A percentile compares a stretch with the other conserved stretches of the same genome.
Evolutionary conservation across 2,797 vertebrate species (phyloP).

Genomic region (Intellagama lesueurii): DNA sequence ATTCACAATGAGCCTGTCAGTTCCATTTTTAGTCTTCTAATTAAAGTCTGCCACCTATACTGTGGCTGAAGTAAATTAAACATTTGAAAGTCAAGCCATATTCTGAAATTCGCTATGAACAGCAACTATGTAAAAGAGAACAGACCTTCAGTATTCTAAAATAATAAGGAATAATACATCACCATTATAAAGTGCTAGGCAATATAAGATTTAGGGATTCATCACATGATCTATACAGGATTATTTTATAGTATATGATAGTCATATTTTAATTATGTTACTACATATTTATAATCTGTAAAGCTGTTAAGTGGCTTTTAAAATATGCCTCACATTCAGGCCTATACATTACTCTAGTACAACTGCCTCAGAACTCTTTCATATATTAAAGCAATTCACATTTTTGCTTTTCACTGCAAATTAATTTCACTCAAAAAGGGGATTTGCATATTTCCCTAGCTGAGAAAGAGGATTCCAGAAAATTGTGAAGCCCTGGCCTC

Average conservation of each 20-base stretch:
- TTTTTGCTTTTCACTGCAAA: not conserved
- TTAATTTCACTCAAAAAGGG: not conserved
- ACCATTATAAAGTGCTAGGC: not conserved
- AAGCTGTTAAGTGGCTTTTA: not conserved
- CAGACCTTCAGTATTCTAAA: not conserved
- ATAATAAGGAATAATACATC: not conserved
- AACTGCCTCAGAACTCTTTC: not conserved
- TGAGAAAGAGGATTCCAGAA: not conserved
- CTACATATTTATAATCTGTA: not conserved
- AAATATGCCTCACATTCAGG: not conserved
- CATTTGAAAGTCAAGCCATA: not conserved
- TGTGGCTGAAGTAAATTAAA: not conserved
- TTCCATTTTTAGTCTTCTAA: constrained; percentile 16
- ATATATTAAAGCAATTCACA: not conserved
- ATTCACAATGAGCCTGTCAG: not conserved
- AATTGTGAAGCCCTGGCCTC: not conserved
- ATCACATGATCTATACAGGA: not conserved
- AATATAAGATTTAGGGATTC: not conserved
- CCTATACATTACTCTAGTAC: not conserved
- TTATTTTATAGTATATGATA: not conserved
- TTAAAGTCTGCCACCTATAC: not conserved
- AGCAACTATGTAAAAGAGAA: not conserved
- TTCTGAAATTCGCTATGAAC: not conserved
- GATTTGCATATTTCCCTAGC: not conserved
- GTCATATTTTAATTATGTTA: not conserved